Evolutionary conservation across 2,888 invertebrate genomes (phyloP), one percentile per base, ranked within the genome.

Genomic region (Orthosia gracilis): DNA sequence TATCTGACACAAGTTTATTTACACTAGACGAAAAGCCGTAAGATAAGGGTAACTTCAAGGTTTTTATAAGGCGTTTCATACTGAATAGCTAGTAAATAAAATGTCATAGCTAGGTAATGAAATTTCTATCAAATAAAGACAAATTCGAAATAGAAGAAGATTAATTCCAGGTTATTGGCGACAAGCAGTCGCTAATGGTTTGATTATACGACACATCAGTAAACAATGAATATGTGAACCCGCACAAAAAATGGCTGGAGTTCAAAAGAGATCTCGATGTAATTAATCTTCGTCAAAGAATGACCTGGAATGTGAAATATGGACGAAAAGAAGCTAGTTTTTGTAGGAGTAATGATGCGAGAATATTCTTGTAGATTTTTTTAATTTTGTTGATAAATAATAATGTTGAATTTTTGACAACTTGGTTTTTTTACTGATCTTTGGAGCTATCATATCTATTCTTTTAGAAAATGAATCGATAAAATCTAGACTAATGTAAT

Each of bases 261-360:
- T 73, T 79, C 82, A n/a, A n/a, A 82, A 82, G 59, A 62, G 45
- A 58, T 31, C 61, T 55, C 40, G 47, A 63, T 57, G 45, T 73
- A 73, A 82, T 82, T 75, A 82, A 79, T 82, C 79, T 82, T 73
- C 13, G 73, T 76, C 75, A 54, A 61, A 70, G 13, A 68, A 50
- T 45, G 83, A 64, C 55, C 69, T 62, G 52, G 9, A 59, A 70
- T 62, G 72, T 58, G 58, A 78, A 82, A 71, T 68, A 26, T 70
- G n/a, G 65, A 73, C 12, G 23, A 69, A 55, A n/a, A 1, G 26
- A 26, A 26, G 26, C 3, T 26, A 26, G 26, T 26, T 26, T 26
- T 26, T 23, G n/a, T 55, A n/a, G n/a, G n/a, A n/a, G 40, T 59
- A 59, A 40, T n/a, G 59, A 59, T 59, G 40, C 59, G 59, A 59